A percentile compares a stretch with the other conserved stretches of the same genome.
Conservation (phyloP, 1,140 invertebrate species). For the Microplitis demolitor region DNA sequence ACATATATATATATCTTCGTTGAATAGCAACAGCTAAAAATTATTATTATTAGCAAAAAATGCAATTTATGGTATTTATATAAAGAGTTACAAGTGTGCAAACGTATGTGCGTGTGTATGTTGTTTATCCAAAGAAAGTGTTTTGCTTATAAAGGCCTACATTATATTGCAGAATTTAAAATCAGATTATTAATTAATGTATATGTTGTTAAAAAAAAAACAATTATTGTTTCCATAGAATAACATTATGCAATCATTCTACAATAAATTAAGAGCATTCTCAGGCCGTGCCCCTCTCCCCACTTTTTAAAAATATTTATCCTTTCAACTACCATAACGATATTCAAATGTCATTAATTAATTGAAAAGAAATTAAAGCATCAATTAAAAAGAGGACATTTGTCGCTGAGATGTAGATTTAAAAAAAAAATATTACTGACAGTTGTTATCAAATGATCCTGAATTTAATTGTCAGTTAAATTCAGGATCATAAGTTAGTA, state of each 20-base stretch:
- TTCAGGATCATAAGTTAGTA: no score
- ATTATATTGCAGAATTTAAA: slow-evolving; percentile 32
- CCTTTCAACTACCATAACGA: no score
- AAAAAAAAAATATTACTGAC: no score
- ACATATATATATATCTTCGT: slow-evolving; percentile 33
- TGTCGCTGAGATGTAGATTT: no score
- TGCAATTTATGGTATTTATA: slow-evolving; percentile 7
- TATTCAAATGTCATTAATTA: no score
- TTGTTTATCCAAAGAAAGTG: slow-evolving; percentile 47
- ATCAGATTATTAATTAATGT: neutral
- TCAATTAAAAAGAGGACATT: no score
- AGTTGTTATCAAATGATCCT: no score
- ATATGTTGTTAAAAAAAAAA: neutral
- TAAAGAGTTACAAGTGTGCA: slow-evolving; percentile 30
- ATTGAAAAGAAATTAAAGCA: no score
- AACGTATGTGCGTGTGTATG: slow-evolving; percentile 46
- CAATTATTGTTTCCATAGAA: slow-evolving; percentile 10
- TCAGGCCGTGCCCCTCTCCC: no score
- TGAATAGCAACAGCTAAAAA: slow-evolving; percentile 25
- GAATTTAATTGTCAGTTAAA: no score
- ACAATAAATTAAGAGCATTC: no score
- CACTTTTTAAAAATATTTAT: no score
- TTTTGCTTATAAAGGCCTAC: slow-evolving; percentile 57
- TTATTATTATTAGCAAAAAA: neutral
- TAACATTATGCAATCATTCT: neutral